phyloP scores from a whole-genome alignment of 2,113 vertebrate species.

The Recurvirostra avosetta region DNA sequence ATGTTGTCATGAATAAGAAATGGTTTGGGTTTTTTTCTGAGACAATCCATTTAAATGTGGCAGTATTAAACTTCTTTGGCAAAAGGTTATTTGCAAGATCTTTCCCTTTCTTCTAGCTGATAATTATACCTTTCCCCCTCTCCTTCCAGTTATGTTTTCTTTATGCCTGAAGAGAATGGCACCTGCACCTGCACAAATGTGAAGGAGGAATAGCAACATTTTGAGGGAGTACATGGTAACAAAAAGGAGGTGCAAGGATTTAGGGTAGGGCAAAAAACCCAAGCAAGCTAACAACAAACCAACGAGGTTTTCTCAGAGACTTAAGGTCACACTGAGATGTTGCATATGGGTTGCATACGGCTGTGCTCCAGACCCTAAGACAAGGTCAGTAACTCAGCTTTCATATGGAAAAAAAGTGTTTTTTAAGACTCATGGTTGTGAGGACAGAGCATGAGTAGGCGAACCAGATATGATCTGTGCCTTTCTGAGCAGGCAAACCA shows the following conservation, averaged over 20 bases:
- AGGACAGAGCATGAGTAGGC: neutral
- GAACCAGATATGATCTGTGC: neutral
- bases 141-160: neutral
- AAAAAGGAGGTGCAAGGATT: neutral
- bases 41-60: neutral
- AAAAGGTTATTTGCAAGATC: neutral
- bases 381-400: neutral
- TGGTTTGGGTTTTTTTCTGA: neutral
- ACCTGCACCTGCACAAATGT: neutral
- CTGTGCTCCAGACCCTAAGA: neutral
- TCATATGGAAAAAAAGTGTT: neutral
- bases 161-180: neutral
- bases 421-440: neutral
- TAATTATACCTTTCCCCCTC: neutral
- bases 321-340: neutral
- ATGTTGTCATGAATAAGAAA: neutral
- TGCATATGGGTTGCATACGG: neutral
- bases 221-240: neutral
- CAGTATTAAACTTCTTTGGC: neutral
- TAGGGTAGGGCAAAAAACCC: neutral
- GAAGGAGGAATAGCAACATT: neutral
- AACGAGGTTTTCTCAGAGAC: neutral
- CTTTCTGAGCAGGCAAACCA: neutral
- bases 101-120: neutral
- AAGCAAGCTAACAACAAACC: neutral